Conservation (phyloP, 2,113 vertebrate genomes). For the Campylomormyrus numenius region DNA sequence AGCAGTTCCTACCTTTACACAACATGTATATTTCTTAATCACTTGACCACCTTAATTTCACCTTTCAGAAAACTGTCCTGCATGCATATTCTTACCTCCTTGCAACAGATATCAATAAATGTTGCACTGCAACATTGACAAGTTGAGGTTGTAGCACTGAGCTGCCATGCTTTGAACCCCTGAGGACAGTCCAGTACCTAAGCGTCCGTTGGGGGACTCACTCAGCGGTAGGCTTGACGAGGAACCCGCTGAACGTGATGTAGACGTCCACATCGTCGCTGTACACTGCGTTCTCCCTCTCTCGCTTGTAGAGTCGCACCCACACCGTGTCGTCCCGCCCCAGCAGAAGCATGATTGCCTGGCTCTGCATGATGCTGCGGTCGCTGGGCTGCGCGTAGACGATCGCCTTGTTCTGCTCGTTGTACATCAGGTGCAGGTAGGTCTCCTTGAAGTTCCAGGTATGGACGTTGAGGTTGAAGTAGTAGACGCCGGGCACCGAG, state of each 20-base stretch:
- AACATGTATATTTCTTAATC: neutral
- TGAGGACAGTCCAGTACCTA: neutral
- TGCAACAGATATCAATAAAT: neutral
- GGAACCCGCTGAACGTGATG: constrained; percentile 86
- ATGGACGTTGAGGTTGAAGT: constrained; percentile 91
- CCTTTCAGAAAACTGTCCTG: neutral
- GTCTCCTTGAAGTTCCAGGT: constrained; percentile 99
- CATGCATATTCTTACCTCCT: neutral
- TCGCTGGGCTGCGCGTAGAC: constrained; percentile 87
- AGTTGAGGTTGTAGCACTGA: neutral
- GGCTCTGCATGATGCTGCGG: constrained; percentile 97
- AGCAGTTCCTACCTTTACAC: neutral
- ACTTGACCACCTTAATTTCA: neutral
- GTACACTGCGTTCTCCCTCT: constrained; percentile 87
- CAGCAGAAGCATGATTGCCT: constrained; percentile 83
- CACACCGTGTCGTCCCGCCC: constrained; percentile 70
- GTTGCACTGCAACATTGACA: neutral
- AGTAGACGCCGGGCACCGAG: constrained; percentile 73
- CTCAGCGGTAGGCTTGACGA: constrained; percentile 67
- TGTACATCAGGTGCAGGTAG: constrained; percentile 85
- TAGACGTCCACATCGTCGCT: constrained; percentile 85
- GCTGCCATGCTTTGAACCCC: neutral
- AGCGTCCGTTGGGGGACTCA: neutral
- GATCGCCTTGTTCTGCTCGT: constrained; percentile 69
- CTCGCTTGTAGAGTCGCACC: constrained; percentile 82